Evolutionary conservation across 2,888 invertebrate genomes (phyloP), one percentile per base, ranked within the genome.

Genomic region (Parnassius orleans): DNA sequence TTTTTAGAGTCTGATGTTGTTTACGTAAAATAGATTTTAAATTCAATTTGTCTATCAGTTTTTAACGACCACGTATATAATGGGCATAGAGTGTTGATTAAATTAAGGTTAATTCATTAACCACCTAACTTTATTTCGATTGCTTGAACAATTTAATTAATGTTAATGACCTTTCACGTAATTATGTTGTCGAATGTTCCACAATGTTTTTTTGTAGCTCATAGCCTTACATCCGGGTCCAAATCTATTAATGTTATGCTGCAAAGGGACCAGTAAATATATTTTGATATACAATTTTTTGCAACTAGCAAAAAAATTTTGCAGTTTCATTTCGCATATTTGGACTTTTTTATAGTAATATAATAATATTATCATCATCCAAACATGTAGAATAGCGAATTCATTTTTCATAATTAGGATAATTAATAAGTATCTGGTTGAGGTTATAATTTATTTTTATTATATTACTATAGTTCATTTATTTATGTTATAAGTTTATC

Each of bases 71-170:
- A 44, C 46, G 10, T 12, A 10, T 9, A 55, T n/a, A 56, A 19
- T 15, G 44, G 15, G 33, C 14, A 24, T 11, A 15, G 12, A 52
- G 12, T 10, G 11, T 12, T 55, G 19, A 24, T 3, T 61, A 14
- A 10, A 61, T 57, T 52, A 57, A 53, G 61, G 61, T 61, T 61
- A 61, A 61, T 61, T 57, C 47, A 47, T 12, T 19, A 46, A 9
- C 11, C 56, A 52, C 47, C 61, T 61, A 57, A 61, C 51, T 48
- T 48, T 48, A 2, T 14, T 52, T 53, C 61, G 56, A 61, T 61
- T 47, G 56, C 44, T n/a, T n/a, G 42, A 47, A 57, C 15, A 33
- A 42, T 48, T 46, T 41, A 56, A 61, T 53, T 54, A 60, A 50
- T 47, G 19, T 46, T 53, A 48, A 60, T 60, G 54, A 44, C 19